Percentiles rank a stretch among this genome's conserved stretches.
phyloP scores from a whole-genome alignment of 1,140 invertebrate genomes.

The Drosophila quadrilineata region DNA sequence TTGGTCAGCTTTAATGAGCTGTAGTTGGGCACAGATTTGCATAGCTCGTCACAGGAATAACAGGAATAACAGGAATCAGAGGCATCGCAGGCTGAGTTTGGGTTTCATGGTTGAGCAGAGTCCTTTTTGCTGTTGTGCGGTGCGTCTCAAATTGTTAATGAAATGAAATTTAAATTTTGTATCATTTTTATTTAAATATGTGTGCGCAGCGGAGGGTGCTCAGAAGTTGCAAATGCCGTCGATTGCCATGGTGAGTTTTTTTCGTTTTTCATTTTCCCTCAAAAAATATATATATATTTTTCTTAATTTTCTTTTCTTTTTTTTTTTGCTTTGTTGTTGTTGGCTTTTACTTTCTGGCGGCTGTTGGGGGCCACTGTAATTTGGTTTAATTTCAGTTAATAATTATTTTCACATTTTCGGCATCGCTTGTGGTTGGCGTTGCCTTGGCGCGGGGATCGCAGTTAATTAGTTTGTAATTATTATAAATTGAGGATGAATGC shows the following conservation, averaged over 20 bases:
- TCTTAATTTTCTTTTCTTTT: too few relatives aligned
- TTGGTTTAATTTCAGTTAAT: constrained; percentile 79
- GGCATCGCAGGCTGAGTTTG: constrained; percentile 31
- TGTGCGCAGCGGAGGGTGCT: not conserved
- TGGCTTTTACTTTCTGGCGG: not conserved
- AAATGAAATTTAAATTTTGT: constrained; percentile 62
- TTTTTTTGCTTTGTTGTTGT: constrained; percentile 3
- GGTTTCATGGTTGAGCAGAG: constrained; percentile 40
- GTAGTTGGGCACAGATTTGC: constrained; percentile 66
- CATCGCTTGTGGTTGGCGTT: constrained; percentile 68
- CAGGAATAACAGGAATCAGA: too few relatives aligned
- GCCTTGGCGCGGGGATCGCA: constrained; percentile 63
- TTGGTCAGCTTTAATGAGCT: constrained; percentile 64
- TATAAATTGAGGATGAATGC: constrained; percentile 80
- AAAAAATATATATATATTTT: too few relatives aligned
- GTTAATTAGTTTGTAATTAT: constrained; percentile 80
- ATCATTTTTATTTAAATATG: constrained; percentile 27
- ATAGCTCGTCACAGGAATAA: constrained; percentile 23
- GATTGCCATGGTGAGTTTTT: constrained; percentile 49
- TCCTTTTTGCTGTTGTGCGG: constrained; percentile 10
- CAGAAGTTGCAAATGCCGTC: constrained; percentile 29
- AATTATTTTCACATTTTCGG: constrained; percentile 76
- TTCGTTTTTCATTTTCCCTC: too few relatives aligned
- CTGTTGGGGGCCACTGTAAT: constrained; percentile 43
- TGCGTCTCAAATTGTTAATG: constrained; percentile 51